Base-by-base conservation (phyloP, 1,140 invertebrate genomes). In the Thalassaphorura encarpata region DNA sequence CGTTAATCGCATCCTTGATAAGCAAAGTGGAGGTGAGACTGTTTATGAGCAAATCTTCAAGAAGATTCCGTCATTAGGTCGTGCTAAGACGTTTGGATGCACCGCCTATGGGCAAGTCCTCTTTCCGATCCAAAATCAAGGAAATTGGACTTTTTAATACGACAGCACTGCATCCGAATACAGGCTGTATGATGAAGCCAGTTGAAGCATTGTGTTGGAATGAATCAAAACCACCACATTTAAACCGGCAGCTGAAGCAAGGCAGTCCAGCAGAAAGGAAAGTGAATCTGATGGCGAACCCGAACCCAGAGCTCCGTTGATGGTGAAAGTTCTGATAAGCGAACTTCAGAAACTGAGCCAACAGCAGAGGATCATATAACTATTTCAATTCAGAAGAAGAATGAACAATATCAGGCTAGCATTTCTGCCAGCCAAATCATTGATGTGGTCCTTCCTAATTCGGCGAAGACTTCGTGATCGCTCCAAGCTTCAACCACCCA, bases 11-110 rank as follows among this genome's bases (percentile, higher is more conserved):
- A 21, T 52, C 4, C 51, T 50, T 13, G 29, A 48, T 27, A 18
- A 18, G 5, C 23, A 50, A n/a, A 36, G 40, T 23, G 16, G 27
- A 11, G 39, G 24, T 15, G 26, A 13, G 21, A 66, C 54, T 36
- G 70, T 27, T 60, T 62, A 66, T 52, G 65, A 69, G 55, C n/a
- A 45, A 16, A 67, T 69, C 56, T 49, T 40, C 45, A 56, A 56
- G 3, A 43, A 39, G 42, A 66, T 63, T 48, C 67, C 67, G n/a
- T 53, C 66, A 40, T 24, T 71, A 2, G 23, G 24, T 8, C 56
- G 69, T 52, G 13, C 69, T 0, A 54, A 59, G 45, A 51, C 66
- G 40, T 70, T 71, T 66, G 67, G 68, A 21, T 63, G 62, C 52
- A 42, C 21, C 36, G 67, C 62, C 15, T 61, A 58, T 61, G 62